Base-by-base conservation (phyloP, 1,140 invertebrate genomes). In the Calosoma granatense region DNA sequence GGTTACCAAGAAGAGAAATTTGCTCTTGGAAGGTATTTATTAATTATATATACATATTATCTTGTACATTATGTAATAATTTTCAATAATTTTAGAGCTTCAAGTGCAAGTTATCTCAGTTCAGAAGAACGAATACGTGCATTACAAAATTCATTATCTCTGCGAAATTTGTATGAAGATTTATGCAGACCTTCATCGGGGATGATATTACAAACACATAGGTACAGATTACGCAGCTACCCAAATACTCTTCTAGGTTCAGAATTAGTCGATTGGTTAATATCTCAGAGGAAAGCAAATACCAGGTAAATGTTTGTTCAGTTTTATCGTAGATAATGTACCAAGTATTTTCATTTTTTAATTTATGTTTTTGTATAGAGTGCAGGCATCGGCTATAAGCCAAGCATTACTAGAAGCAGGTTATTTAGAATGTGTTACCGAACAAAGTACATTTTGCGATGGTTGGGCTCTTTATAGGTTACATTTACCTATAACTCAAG, bases 1-100 rank as follows among this genome's bases (percentile, higher is more conserved):
- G 85, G 85, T 2, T 88, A 87, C 65, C 86, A 87, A 74, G 86
- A 89, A 69, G 86, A 89, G 69, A 82, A 82, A 65, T 87, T 87
- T 72, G 83, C 79, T 2, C 70, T 77, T 30, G 74, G 71, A 65
- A 68, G 78, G 79, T 79, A 66, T 51, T 41, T 59, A 54, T n/a
- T 52, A 43, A 56, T 39, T 30, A 19, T 26, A 30, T 11, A 22
- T 20, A 53, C n/a, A n/a, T n/a, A n/a, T n/a, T n/a, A n/a, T n/a
- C n/a, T n/a, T n/a, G n/a, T n/a, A n/a, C 19, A 57, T 60, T n/a
- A 55, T 22, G 1, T 58, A 15, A 61, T 60, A n/a, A 56, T 56
- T 56, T 56, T 15, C 23, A 52, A 59, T 57, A 66, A 64, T n/a
- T n/a, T 39, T 51, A 74, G 72, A 57, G 66, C 65, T 9, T 66